Conservation (phyloP, 2,113 vertebrate species). For the Mus pahari region DNA sequence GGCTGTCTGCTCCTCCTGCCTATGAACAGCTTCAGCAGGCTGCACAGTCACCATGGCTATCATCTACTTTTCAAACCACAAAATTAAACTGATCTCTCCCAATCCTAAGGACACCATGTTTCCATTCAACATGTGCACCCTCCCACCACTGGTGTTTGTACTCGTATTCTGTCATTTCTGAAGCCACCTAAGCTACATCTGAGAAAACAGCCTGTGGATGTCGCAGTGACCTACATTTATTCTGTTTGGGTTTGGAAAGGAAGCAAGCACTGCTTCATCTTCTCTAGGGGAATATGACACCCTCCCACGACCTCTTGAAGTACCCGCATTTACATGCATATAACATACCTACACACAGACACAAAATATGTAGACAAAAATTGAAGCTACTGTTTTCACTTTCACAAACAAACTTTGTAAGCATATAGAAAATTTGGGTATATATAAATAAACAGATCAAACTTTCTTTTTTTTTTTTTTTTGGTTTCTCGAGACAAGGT, state of each 20-base stretch:
- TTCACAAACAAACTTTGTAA: neutral
- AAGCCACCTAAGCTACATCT: fast-evolving
- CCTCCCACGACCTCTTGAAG: neutral
- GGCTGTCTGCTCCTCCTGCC: neutral
- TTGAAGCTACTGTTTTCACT: neutral
- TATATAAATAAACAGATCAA: neutral
- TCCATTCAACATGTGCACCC: neutral
- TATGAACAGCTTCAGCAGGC: neutral
- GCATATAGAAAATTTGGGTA: neutral
- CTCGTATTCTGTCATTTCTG: fast-evolving
- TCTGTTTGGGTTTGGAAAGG: neutral
- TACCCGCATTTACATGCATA: neutral
- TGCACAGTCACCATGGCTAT: neutral
- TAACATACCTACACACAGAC: neutral
- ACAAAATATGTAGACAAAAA: neutral
- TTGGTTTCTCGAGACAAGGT: too few species aligned
- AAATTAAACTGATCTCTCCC: neutral
- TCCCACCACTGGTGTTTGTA: too few species aligned
- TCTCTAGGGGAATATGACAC: neutral
- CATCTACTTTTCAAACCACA: neutral
- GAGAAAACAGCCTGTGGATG: neutral
- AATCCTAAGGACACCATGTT: neutral
- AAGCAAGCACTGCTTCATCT: neutral
- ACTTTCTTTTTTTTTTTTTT: too few species aligned
- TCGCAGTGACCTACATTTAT: neutral